phyloP scores from a whole-genome alignment of 1,140 invertebrate species.

The Bicyclus anynana region DNA sequence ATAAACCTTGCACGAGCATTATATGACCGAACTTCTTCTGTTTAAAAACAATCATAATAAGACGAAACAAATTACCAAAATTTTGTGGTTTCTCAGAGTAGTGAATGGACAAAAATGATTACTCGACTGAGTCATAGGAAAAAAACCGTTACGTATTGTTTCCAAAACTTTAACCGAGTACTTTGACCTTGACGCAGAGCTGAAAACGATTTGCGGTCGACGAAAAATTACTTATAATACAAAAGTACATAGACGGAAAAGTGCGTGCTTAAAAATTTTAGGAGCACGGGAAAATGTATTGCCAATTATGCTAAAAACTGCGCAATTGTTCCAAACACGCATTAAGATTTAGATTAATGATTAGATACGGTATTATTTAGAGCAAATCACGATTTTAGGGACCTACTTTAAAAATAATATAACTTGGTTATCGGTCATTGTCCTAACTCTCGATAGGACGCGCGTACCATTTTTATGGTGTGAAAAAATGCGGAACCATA shows the following conservation, averaged over 20 bases:
- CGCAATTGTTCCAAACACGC: no score
- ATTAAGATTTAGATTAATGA: neutral
- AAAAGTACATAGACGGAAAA: no score
- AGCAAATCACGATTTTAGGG: neutral
- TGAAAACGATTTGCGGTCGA: neutral
- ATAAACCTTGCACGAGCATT: no score
- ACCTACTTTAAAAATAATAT: neutral
- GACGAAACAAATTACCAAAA: no score
- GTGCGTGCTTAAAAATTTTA: no score
- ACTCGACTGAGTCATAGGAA: conserved; percentile 12
- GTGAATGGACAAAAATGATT: conserved; percentile 7
- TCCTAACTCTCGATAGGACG: neutral
- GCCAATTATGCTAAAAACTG: no score
- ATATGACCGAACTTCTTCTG: no score
- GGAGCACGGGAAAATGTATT: no score
- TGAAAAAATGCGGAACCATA: neutral
- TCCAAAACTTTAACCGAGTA: conserved; percentile 8
- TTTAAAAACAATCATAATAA: no score
- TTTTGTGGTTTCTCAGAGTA: neutral
- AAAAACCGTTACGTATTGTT: conserved; percentile 15
- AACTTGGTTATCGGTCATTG: neutral
- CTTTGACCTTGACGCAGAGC: conserved; percentile 2
- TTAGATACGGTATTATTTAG: neutral
- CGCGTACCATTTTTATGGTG: neutral
- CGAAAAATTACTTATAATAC: neutral